phyloP scores from a whole-genome alignment of 1,140 invertebrate species.

The Melitaea cinxia region DNA sequence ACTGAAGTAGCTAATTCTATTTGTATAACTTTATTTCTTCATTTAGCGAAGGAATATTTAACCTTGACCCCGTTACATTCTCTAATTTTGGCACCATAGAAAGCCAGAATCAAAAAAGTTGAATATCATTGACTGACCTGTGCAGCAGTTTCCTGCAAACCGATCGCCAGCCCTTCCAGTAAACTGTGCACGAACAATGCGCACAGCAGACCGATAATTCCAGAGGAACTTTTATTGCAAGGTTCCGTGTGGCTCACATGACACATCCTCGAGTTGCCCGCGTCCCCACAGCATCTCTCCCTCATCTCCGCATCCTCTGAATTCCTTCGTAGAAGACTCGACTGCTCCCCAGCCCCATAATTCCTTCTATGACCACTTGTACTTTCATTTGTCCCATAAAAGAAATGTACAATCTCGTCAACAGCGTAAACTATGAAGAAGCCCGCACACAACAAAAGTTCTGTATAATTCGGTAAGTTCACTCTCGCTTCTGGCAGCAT shows the following conservation, averaged over 20 bases:
- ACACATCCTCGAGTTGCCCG: slow-evolving; percentile 83
- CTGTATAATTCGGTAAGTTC: slow-evolving; percentile 83
- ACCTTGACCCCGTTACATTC: too few species aligned
- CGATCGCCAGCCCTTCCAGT: slow-evolving; percentile 92
- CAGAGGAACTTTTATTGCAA: slow-evolving; percentile 81
- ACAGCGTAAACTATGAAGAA: slow-evolving; percentile 91
- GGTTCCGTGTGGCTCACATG: slow-evolving; percentile 85
- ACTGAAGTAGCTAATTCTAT: too few species aligned
- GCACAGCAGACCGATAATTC: slow-evolving; percentile 84
- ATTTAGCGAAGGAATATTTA: too few species aligned
- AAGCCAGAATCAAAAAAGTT: too few species aligned
- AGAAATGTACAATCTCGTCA: slow-evolving; percentile 88
- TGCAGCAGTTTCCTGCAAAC: slow-evolving; percentile 84
- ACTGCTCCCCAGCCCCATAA: slow-evolving; percentile 62
- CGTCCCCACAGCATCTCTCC: slow-evolving; percentile 65
- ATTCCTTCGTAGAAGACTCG: slow-evolving; percentile 41
- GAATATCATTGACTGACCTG: slow-evolving; percentile 81
- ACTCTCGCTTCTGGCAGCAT: slow-evolving; percentile 90
- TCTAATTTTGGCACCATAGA: too few species aligned
- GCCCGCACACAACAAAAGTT: slow-evolving; percentile 87
- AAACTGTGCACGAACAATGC: slow-evolving; percentile 90
- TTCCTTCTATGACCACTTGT: slow-evolving; percentile 7
- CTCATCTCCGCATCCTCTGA: slow-evolving; percentile 54
- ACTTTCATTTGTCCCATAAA: slow-evolving; percentile 73
- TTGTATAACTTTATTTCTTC: too few species aligned